These are phyloP conservation scores for Spatulosminthurus flaviceps DNA, from an alignment of 2,888 invertebrate species.

Conservation along the genomic window DNA sequence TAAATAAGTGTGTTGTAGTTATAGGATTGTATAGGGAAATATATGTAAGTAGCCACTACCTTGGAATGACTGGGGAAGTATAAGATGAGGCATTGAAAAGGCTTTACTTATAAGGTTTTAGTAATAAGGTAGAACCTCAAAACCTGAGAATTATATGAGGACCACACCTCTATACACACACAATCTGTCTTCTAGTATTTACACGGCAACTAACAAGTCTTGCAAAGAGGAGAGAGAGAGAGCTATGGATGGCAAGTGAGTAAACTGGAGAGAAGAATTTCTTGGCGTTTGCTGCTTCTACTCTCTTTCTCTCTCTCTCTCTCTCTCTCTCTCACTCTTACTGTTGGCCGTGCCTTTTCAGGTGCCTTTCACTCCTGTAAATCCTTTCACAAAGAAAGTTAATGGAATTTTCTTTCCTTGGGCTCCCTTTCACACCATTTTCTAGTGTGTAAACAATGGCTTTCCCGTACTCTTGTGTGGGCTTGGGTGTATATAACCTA, in stretches of 20 bases:
- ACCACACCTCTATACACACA: constrained; percentile 13
- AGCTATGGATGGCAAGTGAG: constrained; percentile 9
- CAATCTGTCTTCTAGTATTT: constrained; percentile 20
- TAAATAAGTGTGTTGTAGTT: not conserved
- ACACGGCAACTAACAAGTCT: constrained; percentile 24
- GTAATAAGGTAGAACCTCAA: not conserved
- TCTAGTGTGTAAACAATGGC: constrained; percentile 62
- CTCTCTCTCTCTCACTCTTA: not conserved
- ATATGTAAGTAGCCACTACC: no score
- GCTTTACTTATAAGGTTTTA: not conserved
- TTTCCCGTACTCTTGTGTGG: constrained; percentile 25
- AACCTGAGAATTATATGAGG: constrained; percentile 8
- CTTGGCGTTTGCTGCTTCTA: constrained; percentile 8
- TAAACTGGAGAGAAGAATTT: constrained; percentile 15
- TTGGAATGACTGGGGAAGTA: no score
- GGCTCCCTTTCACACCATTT: constrained; percentile 57
- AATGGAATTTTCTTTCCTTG: constrained; percentile 63
- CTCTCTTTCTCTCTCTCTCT: not conserved
- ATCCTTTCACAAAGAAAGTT: constrained; percentile 64
- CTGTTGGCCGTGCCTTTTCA: constrained; percentile 53
- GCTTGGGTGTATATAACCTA: no score
- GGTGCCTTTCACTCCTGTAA: constrained; percentile 59
- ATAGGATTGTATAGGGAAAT: not conserved
- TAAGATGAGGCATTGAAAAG: not conserved
- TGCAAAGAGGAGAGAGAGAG: not conserved